A percentile compares a stretch with the other conserved stretches of the same genome.
These are phyloP conservation scores for Phrynocephalus forsythii DNA, from an alignment of 2,797 vertebrate species.

Conservation along the genomic window DNA sequence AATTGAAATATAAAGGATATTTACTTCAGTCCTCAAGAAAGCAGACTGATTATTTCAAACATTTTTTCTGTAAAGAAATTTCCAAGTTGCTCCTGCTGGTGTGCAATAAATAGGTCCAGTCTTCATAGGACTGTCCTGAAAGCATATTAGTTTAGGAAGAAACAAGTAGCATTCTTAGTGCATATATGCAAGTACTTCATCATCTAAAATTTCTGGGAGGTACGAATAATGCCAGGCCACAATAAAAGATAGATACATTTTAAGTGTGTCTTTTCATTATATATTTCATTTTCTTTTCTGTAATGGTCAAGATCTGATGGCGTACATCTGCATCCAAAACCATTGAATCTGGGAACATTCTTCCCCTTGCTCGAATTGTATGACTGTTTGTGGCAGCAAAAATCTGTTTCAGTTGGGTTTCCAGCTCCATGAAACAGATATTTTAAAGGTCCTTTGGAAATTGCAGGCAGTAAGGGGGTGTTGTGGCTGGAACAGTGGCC, in stretches of 20 bases:
- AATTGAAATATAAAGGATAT: constrained; percentile 32
- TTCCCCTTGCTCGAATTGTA: too few relatives aligned
- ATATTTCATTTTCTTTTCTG: not conserved
- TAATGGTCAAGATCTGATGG: too few relatives aligned
- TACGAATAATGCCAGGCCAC: not conserved
- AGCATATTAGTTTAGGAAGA: not conserved
- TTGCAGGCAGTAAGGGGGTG: too few relatives aligned
- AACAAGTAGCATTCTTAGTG: not conserved
- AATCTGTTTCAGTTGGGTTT: too few relatives aligned
- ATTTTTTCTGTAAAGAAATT: constrained; percentile 39
- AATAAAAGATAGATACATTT: not conserved
- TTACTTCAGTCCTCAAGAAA: constrained; percentile 41
- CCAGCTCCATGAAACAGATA: too few relatives aligned
- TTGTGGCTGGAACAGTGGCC: too few relatives aligned
- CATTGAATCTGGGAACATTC: too few relatives aligned
- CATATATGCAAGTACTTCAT: not conserved
- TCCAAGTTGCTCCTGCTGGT: constrained; percentile 54
- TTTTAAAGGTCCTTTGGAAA: too few relatives aligned
- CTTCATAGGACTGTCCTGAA: not conserved
- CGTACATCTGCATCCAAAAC: too few relatives aligned
- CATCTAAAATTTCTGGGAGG: too few relatives aligned
- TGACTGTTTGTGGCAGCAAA: too few relatives aligned
- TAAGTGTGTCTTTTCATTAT: not conserved
- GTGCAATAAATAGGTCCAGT: constrained; percentile 37
- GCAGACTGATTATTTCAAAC: constrained; percentile 27